Base-by-base conservation (phyloP, 2,113 vertebrate genomes). In the Pteronura brasiliensis region DNA sequence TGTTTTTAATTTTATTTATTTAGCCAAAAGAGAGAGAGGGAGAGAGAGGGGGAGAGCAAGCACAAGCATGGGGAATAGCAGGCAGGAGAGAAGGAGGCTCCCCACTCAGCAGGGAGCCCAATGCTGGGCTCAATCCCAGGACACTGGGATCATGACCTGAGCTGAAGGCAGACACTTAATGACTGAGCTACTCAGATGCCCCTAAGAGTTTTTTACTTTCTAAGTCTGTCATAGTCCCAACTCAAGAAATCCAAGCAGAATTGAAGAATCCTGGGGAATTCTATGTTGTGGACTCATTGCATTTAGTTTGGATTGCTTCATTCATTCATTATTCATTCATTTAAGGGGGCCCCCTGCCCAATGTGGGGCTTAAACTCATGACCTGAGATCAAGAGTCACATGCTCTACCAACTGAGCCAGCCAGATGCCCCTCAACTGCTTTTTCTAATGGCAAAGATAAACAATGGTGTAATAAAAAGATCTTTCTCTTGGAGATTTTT, bases 401-500 rank as follows among this genome's bases (percentile, higher is more conserved):
- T 69, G 67, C 8, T 77, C 74, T 31, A 44, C 25, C 7, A 14
- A 31, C 27, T 31, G 42, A 77, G 74, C 74, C 42, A 47, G 74
- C 42, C 27, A 77, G 27, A 31, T 29, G 15, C 42, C 42, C 14
- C 27, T 47, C 42, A 47, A 9, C 29, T 77, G 42, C 42, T 52
- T 96, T 63, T 79, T 52, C 88, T 85, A 92, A 36, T 4, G 42
- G 72, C n/a, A 93, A 92, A 97, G 93, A 82, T 71, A 55, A 88
- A 69, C 31, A 77, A 39, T 65, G 47, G 96, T 49, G 10, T 82
- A 90, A 94, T 90, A 15, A 95, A 93, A 95, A 90, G 21, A 29
- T 92, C 44, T 91, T 93, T 94, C 76, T 12, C 71, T 49, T 91
- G 36, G 92, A 96, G 76, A 74, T 59, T 96, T 96, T 90, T 90